phyloP scores from a whole-genome alignment of 1,140 invertebrate species.

The Hylaeus volcanicus region DNA sequence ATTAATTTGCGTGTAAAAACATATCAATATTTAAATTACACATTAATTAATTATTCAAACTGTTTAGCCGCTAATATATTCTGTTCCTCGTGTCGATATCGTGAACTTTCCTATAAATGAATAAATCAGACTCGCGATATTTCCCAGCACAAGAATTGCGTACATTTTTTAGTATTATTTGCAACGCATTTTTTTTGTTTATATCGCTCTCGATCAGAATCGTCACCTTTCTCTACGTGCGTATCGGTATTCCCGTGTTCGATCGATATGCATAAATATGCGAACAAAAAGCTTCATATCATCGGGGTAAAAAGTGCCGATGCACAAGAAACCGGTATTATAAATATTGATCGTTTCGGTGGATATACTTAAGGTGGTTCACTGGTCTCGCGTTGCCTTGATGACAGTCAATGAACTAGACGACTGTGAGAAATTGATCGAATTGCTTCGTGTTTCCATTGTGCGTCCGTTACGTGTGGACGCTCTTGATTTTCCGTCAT shows the following conservation, averaged over 20 bases:
- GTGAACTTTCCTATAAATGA: too few species aligned
- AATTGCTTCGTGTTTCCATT: slow-evolving; percentile 33
- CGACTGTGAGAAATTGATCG: slow-evolving; percentile 49
- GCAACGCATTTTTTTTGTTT: not conserved
- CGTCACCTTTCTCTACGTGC: not conserved
- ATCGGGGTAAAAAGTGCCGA: not conserved
- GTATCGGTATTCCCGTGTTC: not conserved
- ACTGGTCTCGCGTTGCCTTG: slow-evolving; percentile 19
- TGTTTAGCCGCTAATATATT: too few species aligned
- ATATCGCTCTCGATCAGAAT: not conserved
- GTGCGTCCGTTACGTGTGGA: not conserved
- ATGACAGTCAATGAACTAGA: slow-evolving; percentile 20
- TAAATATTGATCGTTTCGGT: slow-evolving; percentile 31
- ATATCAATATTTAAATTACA: too few species aligned
- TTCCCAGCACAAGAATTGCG: too few species aligned
- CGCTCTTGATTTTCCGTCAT: not conserved
- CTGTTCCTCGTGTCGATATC: too few species aligned
- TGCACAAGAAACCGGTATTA: slow-evolving; percentile 25
- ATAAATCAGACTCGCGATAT: too few species aligned
- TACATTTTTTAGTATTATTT: too few species aligned
- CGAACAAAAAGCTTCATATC: slow-evolving; percentile 15
- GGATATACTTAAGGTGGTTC: slow-evolving; percentile 7
- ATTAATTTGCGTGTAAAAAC: too few species aligned
- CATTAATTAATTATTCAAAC: too few species aligned
- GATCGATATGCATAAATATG: slow-evolving; percentile 12